Evolutionary conservation across 2,113 vertebrate species (phyloP).

Genomic region (Trochalopteron elliotii): DNA sequence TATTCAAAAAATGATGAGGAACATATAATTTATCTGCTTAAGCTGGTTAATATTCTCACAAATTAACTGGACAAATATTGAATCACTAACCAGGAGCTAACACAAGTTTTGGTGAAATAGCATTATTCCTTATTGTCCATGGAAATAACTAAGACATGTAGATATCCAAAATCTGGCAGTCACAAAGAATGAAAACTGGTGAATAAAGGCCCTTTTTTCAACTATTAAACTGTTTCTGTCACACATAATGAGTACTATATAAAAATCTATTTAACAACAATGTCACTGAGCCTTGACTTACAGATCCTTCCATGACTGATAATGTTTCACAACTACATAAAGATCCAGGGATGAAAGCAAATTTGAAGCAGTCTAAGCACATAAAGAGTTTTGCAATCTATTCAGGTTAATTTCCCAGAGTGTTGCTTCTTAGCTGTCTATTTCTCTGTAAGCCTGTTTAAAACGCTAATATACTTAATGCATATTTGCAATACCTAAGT

Average conservation of each 20-base stretch:
- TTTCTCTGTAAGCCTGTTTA: slow-evolving; percentile 67
- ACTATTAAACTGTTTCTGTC: background rate
- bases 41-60: background rate
- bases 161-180: background rate
- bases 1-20: background rate
- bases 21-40: background rate
- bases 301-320: background rate
- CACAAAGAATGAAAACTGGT: background rate
- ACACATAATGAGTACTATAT: background rate
- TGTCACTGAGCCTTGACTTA: background rate
- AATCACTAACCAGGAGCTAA: background rate
- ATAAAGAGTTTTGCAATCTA: slow-evolving; percentile 23
- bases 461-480: slow-evolving; percentile 76
- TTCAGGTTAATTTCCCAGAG: slow-evolving; percentile 37
- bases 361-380: slow-evolving; percentile 32
- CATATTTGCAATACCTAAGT: slow-evolving; percentile 75
- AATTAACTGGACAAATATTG: background rate
- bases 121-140: background rate
- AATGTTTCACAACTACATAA: background rate
- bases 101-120: background rate
- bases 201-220: background rate
- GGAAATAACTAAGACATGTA: background rate
- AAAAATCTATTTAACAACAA: background rate
- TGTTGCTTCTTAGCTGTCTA: slow-evolving; percentile 51
- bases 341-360: background rate